Evolutionary conservation across 2,888 invertebrate species (phyloP).

Genomic region (Pteria penguin): DNA sequence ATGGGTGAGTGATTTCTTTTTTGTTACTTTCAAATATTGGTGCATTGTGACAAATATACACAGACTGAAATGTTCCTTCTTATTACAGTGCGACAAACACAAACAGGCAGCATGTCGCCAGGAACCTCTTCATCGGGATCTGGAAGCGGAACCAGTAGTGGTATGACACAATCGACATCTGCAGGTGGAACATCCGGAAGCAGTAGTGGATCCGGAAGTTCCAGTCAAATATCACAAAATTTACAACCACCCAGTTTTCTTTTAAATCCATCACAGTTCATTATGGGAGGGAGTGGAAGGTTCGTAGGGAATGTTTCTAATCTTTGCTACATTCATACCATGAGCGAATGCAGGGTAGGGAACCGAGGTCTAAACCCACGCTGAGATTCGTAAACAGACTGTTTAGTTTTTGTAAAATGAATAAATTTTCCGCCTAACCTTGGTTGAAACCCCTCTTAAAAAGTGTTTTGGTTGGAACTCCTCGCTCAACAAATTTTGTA

Average conservation of each 20-base stretch:
- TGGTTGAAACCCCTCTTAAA: too few relatives aligned
- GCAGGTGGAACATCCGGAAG: not conserved
- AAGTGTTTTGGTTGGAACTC: too few relatives aligned
- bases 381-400: too few relatives aligned
- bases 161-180: not conserved
- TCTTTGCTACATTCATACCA: not conserved
- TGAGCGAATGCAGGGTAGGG: too few relatives aligned
- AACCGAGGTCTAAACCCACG: too few relatives aligned
- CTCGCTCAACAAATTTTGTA: too few relatives aligned
- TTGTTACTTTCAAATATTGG: too few relatives aligned
- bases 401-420: too few relatives aligned
- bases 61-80: not conserved
- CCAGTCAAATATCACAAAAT: constrained; percentile 47
- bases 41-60: not conserved
- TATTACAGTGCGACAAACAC: constrained; percentile 18
- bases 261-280: constrained; percentile 52
- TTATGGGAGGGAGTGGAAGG: constrained; percentile 28
- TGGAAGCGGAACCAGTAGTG: not conserved
- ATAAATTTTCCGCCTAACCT: too few relatives aligned
- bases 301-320: not conserved
- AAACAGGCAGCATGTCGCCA: not conserved
- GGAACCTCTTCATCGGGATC: constrained; percentile 1
- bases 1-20: not conserved
- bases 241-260: constrained; percentile 57
- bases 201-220: constrained; percentile 23